Conservation (phyloP, 2,888 invertebrate species). For the Balanococcus diminutus region DNA sequence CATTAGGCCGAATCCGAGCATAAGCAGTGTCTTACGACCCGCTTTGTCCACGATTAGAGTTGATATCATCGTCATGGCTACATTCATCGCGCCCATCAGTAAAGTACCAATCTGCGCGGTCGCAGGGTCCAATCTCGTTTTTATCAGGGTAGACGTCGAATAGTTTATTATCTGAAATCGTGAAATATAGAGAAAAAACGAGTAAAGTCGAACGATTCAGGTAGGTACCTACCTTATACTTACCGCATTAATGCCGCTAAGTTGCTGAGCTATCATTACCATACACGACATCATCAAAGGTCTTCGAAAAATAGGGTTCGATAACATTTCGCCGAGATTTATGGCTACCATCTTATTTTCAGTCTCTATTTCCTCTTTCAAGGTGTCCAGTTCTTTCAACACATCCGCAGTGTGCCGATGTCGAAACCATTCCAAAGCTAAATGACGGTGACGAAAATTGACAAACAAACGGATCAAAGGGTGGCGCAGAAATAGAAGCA, state of each 20-base stretch:
- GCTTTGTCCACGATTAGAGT: slow-evolving; percentile 79
- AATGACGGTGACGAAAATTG: no score
- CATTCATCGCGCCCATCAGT: slow-evolving; percentile 84
- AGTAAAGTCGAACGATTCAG: background rate
- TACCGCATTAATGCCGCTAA: slow-evolving; percentile 88
- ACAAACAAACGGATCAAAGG: no score
- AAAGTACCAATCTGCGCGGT: slow-evolving; percentile 81
- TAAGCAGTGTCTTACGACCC: slow-evolving; percentile 80
- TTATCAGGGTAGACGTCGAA: slow-evolving; percentile 79
- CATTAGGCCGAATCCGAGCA: slow-evolving; percentile 82
- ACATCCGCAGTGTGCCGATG: slow-evolving; percentile 71
- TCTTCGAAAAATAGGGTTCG: slow-evolving; percentile 74
- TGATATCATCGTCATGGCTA: slow-evolving; percentile 83
- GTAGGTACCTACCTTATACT: slow-evolving; percentile 57
- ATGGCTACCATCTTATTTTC: slow-evolving; percentile 64
- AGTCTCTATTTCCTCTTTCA: slow-evolving; percentile 72
- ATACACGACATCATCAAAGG: slow-evolving; percentile 80
- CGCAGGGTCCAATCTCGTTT: slow-evolving; percentile 68
- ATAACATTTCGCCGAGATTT: slow-evolving; percentile 70
- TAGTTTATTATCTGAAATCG: slow-evolving; percentile 80
- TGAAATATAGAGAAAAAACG: no score
- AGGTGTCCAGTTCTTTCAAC: slow-evolving; percentile 83
- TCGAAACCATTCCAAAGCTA: slow-evolving; percentile 79
- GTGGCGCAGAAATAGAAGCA: background rate
- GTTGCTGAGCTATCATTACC: slow-evolving; percentile 86